Percentiles rank a stretch among this genome's conserved stretches.
Evolutionary conservation across 2,797 vertebrate genomes (phyloP).

Genomic region (Hyperoplus lanceolatus): DNA sequence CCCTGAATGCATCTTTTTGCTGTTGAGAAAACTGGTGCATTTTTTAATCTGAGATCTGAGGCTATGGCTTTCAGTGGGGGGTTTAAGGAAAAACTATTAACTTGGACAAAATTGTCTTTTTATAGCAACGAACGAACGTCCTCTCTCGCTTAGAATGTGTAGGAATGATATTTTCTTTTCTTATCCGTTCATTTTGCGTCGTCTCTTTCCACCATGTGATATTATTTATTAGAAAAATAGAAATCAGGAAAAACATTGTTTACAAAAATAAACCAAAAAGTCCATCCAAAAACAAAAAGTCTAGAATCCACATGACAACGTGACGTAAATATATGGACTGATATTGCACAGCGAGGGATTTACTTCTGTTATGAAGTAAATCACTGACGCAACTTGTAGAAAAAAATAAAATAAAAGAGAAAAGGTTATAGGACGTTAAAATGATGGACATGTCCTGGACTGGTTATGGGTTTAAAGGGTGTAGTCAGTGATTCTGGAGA

Average conservation of each 20-base stretch:
- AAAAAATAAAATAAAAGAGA: slow-evolving; percentile 39
- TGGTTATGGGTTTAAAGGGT: too few species aligned
- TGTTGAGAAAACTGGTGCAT: slow-evolving; percentile 1
- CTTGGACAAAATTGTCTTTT: slow-evolving; percentile 26
- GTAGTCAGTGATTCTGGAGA: too few species aligned
- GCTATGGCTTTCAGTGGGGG: slow-evolving; percentile 78
- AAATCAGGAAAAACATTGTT: slow-evolving; percentile 79
- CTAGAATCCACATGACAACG: slow-evolving; percentile 73
- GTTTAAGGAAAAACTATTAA: slow-evolving; percentile 38
- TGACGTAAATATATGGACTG: slow-evolving; percentile 67
- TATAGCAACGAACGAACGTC: slow-evolving; percentile 20
- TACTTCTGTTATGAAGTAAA: slow-evolving; percentile 69
- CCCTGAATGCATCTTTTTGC: slow-evolving; percentile 65
- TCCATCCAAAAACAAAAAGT: slow-evolving; percentile 55
- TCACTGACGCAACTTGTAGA: slow-evolving; percentile 64
- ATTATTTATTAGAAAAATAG: slow-evolving; percentile 84
- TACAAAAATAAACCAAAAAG: slow-evolving; percentile 85
- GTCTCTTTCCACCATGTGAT: slow-evolving; percentile 16
- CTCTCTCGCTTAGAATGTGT: slow-evolving; percentile 25
- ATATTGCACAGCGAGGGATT: slow-evolving; percentile 83
- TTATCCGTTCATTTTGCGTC: slow-evolving; percentile 8
- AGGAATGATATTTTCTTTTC: slow-evolving; percentile 1
- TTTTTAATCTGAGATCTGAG: slow-evolving; percentile 59
- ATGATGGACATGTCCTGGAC: slow-evolving; percentile 42
- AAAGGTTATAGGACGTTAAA: slow-evolving; percentile 41